A percentile compares a stretch with the other conserved stretches of the same genome.
Evolutionary conservation across 2,888 invertebrate genomes (phyloP).

Genomic region (Drosophila kambysellisi): DNA sequence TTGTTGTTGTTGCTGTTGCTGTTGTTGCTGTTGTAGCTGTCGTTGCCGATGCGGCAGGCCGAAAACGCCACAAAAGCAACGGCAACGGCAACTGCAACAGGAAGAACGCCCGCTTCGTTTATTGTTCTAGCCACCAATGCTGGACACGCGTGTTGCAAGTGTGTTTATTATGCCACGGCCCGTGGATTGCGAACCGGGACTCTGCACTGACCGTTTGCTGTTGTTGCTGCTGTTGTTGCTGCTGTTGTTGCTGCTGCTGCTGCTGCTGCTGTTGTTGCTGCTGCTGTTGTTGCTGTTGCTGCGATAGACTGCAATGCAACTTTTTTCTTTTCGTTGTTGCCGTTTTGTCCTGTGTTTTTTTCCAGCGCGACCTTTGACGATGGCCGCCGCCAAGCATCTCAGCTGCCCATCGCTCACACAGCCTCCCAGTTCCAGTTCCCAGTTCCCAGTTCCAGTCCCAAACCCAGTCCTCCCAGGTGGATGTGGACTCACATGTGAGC

Average conservation of each 20-base stretch:
- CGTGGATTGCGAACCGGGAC: constrained; percentile 35
- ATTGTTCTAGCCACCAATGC: constrained; percentile 52
- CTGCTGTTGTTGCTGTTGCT: constrained; percentile 2
- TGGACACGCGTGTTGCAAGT: constrained; percentile 51
- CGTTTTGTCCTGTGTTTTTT: constrained; percentile 4
- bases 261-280: constrained; percentile 1
- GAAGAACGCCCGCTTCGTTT: constrained; percentile 48
- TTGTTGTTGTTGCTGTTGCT: not conserved
- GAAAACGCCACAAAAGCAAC: constrained; percentile 25
- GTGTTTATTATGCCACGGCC: constrained; percentile 61
- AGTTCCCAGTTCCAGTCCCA: not conserved
- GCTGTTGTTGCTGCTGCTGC: not conserved
- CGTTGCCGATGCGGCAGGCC: constrained; percentile 27
- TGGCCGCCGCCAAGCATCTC: constrained; percentile 60
- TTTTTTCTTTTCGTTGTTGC: constrained; percentile 3
- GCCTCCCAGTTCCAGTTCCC: not conserved
- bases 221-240: not conserved
- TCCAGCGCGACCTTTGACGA: constrained; percentile 31
- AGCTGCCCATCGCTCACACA: constrained; percentile 46
- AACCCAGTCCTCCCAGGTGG: not conserved
- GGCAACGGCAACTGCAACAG: constrained; percentile 24
- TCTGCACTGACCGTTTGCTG: constrained; percentile 20
- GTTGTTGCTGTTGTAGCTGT: constrained; percentile 7
- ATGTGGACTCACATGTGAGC: not conserved
- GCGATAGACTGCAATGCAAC: constrained; percentile 34